These are phyloP conservation scores for Sclerurus mexicanus DNA, from an alignment of 2,113 vertebrate species.

Conservation along the genomic window DNA sequence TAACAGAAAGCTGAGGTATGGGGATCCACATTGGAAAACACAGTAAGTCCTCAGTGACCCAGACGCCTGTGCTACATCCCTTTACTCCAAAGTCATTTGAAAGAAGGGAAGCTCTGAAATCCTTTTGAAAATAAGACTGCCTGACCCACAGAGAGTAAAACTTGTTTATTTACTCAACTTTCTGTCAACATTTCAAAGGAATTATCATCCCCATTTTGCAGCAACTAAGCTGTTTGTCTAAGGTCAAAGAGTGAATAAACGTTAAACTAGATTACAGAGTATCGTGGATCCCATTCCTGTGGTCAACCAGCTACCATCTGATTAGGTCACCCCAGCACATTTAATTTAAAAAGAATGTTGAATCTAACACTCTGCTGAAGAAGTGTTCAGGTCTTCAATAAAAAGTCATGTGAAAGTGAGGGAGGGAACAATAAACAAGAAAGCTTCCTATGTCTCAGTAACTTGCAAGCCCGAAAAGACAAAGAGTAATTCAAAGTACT, in stretches of 20 bases:
- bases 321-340: constrained; percentile 43
- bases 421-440: constrained; percentile 25
- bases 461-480: neutral
- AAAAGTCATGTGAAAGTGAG: constrained; percentile 47
- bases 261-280: constrained; percentile 28
- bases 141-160: neutral
- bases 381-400: neutral
- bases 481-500: neutral
- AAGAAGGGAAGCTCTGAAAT: neutral
- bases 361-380: constrained; percentile 37
- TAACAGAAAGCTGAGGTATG: neutral
- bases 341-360: constrained; percentile 52
- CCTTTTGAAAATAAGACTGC: neutral
- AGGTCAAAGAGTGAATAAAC: constrained; percentile 47
- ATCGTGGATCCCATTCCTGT: constrained; percentile 52
- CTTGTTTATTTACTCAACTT: constrained; percentile 29
- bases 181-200: constrained; percentile 28
- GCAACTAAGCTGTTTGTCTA: constrained; percentile 32
- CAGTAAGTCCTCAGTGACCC: accelerated
- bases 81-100: neutral
- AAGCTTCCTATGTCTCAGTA: neutral
- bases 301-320: constrained; percentile 47
- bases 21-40: neutral
- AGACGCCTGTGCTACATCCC: neutral
- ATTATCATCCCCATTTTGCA: constrained; percentile 20